Percentiles rank a stretch among this genome's conserved stretches.
Evolutionary conservation across 2,797 vertebrate genomes (phyloP).

Genomic region (Chloroceryle amazona): DNA sequence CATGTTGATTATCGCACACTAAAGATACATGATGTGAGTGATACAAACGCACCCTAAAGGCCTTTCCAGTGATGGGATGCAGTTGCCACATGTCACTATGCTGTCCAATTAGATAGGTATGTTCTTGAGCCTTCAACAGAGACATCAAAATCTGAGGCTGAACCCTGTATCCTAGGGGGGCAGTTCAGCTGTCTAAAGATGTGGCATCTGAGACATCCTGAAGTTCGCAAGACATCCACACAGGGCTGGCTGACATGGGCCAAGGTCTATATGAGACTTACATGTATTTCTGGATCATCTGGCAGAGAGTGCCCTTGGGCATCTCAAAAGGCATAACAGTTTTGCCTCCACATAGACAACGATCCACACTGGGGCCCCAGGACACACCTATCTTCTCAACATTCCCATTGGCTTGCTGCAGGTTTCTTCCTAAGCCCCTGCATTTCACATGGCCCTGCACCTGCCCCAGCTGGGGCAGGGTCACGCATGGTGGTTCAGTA

Average conservation of each 20-base stretch:
- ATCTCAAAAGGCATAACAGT: not conserved
- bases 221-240: not conserved
- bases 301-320: not conserved
- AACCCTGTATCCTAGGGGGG: not conserved
- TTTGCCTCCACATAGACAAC: not conserved
- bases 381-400: not conserved
- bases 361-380: not conserved
- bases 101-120: not conserved
- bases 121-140: not conserved
- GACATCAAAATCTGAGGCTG: not conserved
- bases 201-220: not conserved
- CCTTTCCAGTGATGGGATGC: not conserved
- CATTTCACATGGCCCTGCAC: not conserved
- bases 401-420: accelerated
- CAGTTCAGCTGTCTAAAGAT: not conserved
- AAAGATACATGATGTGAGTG: not conserved
- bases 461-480: not conserved
- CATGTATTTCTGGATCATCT: not conserved
- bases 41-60: not conserved
- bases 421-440: not conserved
- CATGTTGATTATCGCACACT: not conserved
- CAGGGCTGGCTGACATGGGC: not conserved
- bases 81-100: not conserved
- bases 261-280: not conserved
- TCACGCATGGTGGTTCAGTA: not conserved